Base-by-base conservation (phyloP, 2,797 vertebrate species). In the Linurgus olivaceus region DNA sequence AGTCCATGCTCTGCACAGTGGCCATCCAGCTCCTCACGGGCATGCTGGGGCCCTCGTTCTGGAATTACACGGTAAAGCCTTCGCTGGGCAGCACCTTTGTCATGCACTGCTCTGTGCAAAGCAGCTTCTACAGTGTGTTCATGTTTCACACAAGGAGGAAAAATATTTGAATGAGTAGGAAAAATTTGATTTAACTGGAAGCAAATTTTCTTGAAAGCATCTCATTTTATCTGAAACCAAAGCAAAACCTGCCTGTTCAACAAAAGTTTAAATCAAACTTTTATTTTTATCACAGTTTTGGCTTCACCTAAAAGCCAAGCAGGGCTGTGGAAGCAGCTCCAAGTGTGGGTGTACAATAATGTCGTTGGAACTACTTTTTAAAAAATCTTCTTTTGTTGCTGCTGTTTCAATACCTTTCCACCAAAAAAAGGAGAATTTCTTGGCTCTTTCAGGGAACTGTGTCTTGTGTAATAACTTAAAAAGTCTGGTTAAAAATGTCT, bases 41-140 rank as follows among this genome's bases (percentile, higher is more conserved):
- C 95, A 68, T 72, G 37, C 87, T 98, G 97, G 97, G 97, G 81
- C 97, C 98, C 86, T 92, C 88, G 66, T 88, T 98, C 97, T 98
- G 98, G 98, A 98, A 98, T 65, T 76, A 77, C 35, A 98, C 93
- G 97, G 98, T 98, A 98, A 98, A 93, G 44, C 59, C 42, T n/a
- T 16, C 1, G 19, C 90, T 78, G 63, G 84, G 42, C 97, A 96
- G 97, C 96, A 28, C 94, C 97, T 98, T 93, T 97, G 94, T 98
- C 97, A 98, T 97, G 98, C 98, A 98, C 86, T 87, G 89, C 42
- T 28, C 82, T 37, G 29, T 19, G 47, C n/a, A 57, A 58, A 84
- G 31, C 73, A 20, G 57, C 71, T 90, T 79, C 15, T 42, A 48
- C 70, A 57, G 58, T 52, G 93, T 70, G 82, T 45, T 67, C 9